Percentiles rank a stretch among this genome's conserved stretches.
phyloP scores from a whole-genome alignment of 92 coral and sea anemone genomes.

The Blastomussa wellsi region DNA sequence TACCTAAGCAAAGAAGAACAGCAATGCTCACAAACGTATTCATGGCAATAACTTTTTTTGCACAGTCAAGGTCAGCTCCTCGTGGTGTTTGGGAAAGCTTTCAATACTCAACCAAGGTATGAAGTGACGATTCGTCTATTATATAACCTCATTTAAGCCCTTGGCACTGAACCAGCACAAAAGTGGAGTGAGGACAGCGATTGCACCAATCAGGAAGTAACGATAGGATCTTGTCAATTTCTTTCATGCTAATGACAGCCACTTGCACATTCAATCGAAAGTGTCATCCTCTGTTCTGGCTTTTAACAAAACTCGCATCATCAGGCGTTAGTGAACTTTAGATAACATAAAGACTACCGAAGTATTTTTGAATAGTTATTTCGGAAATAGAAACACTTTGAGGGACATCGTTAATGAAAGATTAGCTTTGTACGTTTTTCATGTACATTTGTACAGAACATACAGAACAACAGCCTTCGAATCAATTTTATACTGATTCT shows the following conservation, averaged over 20 bases:
- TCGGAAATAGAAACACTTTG: not conserved
- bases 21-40: constrained; percentile 1
- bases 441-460: not conserved
- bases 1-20: constrained; percentile 25
- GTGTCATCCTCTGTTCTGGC: not conserved
- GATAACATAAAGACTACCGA: not conserved
- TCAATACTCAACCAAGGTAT: constrained; percentile 1
- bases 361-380: not conserved
- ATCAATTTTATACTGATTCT: not conserved
- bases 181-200: not conserved
- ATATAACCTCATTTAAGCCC: not conserved
- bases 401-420: too few species aligned
- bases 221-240: constrained; percentile 11
- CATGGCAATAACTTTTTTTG: not conserved
- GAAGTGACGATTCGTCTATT: not conserved
- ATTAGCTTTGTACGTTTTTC: not conserved
- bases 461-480: not conserved
- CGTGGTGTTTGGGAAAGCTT: not conserved
- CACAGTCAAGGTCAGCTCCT: not conserved
- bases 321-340: not conserved
- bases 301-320: not conserved
- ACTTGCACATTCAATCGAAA: not conserved
- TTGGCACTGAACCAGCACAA: constrained; percentile 23
- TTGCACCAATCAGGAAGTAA: constrained; percentile 23
- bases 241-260: not conserved